These are phyloP conservation scores for Antechinus flavipes DNA, from an alignment of 2,113 vertebrate species.

Conservation along the genomic window DNA sequence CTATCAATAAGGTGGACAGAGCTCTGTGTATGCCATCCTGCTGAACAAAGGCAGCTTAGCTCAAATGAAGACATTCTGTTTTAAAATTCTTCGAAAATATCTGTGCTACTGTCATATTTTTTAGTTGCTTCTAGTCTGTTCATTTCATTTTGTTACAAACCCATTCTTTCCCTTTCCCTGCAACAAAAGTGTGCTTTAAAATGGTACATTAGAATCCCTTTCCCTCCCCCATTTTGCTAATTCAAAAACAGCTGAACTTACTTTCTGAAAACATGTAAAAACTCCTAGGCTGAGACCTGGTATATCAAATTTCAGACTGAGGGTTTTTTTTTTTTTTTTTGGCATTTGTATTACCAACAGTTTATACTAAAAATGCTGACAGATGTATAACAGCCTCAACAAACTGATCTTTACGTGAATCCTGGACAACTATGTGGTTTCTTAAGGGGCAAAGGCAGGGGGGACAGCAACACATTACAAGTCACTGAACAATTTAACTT, in stretches of 20 bases:
- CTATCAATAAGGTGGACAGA: slow-evolving; percentile 43
- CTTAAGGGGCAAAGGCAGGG: neutral
- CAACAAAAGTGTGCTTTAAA: slow-evolving; percentile 48
- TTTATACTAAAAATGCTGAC: slow-evolving; percentile 75
- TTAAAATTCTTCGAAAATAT: slow-evolving; percentile 36
- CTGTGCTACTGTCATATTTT: neutral
- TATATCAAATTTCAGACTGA: slow-evolving; percentile 71
- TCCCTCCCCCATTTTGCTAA: slow-evolving; percentile 29
- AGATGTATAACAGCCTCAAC: slow-evolving; percentile 67
- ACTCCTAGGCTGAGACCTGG: slow-evolving; percentile 62
- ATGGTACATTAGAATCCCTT: slow-evolving; percentile 13
- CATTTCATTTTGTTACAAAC: slow-evolving; percentile 4
- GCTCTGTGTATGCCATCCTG: slow-evolving; percentile 16
- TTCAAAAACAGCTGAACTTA: slow-evolving; percentile 63
- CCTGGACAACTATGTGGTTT: slow-evolving; percentile 44
- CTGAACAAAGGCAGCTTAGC: neutral
- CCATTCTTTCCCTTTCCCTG: slow-evolving; percentile 43
- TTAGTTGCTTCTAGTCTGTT: slow-evolving; percentile 29
- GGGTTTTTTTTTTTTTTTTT: slow-evolving; percentile 26
- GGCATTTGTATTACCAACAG: slow-evolving; percentile 47
- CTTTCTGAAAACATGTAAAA: slow-evolving; percentile 70
- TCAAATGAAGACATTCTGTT: slow-evolving; percentile 47
- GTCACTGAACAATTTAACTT: slow-evolving; percentile 60
- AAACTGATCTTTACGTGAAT: slow-evolving; percentile 56
- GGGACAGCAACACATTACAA: neutral